Evolutionary conservation across 2,888 invertebrate species (phyloP), one percentile per base, ranked within the genome.

Genomic region (Heliconius sara): DNA sequence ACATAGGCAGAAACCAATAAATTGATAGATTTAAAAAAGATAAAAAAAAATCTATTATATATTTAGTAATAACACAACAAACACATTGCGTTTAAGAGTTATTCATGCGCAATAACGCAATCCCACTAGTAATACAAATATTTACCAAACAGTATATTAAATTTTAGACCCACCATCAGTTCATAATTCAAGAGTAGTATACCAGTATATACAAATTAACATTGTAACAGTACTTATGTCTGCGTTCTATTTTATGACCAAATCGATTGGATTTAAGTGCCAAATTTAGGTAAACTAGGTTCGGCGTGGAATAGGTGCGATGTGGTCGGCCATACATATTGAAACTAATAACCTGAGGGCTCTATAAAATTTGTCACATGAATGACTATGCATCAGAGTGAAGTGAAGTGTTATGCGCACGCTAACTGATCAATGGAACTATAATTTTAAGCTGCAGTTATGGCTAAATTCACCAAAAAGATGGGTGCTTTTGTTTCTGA

Each of bases 311-410:
- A 67, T 79, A 43, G 70, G 13, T 71, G 79, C 80, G n/a, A 72
- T 57, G 77, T 78, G 79, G 81, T 68, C 79, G 80, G 81, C 78
- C 80, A 80, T 84, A 83, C 83, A 82, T 84, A 85, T 85, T 85
- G 82, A 85, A 85, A 85, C 84, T 85, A 84, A 84, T 85, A 83
- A 85, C 86, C 86, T 84, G 84, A 85, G 85, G 83, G 85, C 83
- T 84, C 83, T 86, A 86, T 87, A 86, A 86, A 86, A 88, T 88
- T 90, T 90, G 87, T 87, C 87, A 86, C 85, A 81, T 84, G 87
- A 87, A 83, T 88, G 88, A 83, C 86, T 85, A 84, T 85, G 85
- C 86, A 87, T 88, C 90, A 90, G 88, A 88, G 89, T 85, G 86
- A 84, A 87, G 84, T 85, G 86, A 84, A 84, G 74, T 81, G 84